phyloP scores from a whole-genome alignment of 2,113 vertebrate genomes.

The Noturus placidus region DNA sequence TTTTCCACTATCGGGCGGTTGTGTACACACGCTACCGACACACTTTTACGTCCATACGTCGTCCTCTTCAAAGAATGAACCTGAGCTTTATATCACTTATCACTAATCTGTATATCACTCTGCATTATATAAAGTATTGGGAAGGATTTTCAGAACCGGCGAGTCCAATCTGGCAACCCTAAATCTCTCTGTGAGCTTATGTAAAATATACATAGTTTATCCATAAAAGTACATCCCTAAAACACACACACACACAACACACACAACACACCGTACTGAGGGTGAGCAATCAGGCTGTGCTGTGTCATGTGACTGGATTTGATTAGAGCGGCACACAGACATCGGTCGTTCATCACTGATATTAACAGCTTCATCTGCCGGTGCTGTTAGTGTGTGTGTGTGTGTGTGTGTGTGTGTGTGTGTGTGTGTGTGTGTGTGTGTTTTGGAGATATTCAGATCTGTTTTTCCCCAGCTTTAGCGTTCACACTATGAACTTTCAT shows the following conservation, averaged over 20 bases:
- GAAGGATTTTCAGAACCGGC: background rate
- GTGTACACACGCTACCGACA: no score
- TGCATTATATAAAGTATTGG: background rate
- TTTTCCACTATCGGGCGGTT: no score
- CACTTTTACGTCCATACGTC: no score
- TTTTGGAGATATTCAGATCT: background rate
- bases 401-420: conserved; percentile 37
- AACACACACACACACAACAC: conserved; percentile 14
- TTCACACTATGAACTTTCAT: background rate
- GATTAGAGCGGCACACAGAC: conserved; percentile 42
- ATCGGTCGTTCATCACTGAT: conserved; percentile 48
- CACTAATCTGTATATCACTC: no score
- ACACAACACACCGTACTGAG: background rate
- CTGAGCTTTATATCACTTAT: no score
- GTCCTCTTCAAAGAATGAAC: no score
- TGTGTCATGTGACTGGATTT: conserved; percentile 47
- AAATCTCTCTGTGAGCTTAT: no score
- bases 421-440: background rate
- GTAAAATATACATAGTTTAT: no score
- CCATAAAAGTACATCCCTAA: no score
- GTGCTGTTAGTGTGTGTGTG: conserved; percentile 75
- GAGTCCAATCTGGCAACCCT: background rate
- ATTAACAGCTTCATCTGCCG: conserved; percentile 48
- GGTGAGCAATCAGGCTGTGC: background rate
- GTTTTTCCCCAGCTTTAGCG: background rate